Evolutionary conservation across 2,888 invertebrate species (phyloP).

Genomic region (Cryptophagus acutangulus): DNA sequence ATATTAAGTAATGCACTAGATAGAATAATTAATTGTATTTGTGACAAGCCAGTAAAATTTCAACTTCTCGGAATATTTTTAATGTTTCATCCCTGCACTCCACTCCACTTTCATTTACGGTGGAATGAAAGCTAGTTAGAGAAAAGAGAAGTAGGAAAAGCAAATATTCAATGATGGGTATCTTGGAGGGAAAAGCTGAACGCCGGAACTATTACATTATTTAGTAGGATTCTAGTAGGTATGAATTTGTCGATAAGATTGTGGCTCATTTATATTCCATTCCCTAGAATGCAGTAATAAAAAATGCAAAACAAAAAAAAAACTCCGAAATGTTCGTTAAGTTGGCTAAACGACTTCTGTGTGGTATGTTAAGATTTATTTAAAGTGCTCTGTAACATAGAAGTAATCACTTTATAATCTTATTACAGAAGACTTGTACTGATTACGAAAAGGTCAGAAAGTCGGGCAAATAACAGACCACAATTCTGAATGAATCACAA

Average conservation of each 20-base stretch:
- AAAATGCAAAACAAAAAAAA: not conserved
- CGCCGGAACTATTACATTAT: slow-evolving; percentile 1
- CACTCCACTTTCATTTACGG: too few relatives aligned
- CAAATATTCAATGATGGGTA: too few relatives aligned
- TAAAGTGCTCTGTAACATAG: not conserved
- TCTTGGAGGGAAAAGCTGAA: not conserved
- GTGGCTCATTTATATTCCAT: not conserved
- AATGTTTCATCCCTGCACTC: too few relatives aligned
- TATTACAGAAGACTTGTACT: slow-evolving; percentile 9
- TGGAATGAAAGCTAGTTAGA: too few relatives aligned
- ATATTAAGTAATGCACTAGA: too few relatives aligned
- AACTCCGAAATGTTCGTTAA: not conserved
- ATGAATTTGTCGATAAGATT: not conserved
- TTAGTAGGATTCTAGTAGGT: slow-evolving; percentile 1
- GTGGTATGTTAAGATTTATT: too few relatives aligned
- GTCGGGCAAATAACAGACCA: not conserved
- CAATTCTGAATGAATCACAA: slow-evolving; percentile 5
- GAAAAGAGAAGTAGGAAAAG: too few relatives aligned
- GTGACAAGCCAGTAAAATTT: too few relatives aligned
- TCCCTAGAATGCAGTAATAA: not conserved
- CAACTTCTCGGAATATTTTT: too few relatives aligned
- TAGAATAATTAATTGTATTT: too few relatives aligned
- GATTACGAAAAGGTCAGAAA: slow-evolving; percentile 9
- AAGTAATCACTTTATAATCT: slow-evolving; percentile 10
- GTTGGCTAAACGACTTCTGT: too few relatives aligned